Base-by-base conservation (phyloP, 2,888 invertebrate genomes). In the Drosophila stalkeri region DNA sequence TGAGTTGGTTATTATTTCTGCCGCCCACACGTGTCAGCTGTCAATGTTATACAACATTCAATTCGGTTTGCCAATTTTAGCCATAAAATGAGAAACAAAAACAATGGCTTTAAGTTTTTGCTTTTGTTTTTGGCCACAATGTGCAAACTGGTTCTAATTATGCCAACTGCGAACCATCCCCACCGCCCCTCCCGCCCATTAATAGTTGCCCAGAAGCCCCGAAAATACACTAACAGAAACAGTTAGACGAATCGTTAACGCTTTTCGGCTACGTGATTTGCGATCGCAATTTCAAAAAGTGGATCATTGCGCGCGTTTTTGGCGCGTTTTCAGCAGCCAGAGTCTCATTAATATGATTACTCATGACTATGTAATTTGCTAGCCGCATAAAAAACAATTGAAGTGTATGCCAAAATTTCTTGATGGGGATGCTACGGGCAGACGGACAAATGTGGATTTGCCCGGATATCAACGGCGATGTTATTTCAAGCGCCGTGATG, bases 271-370 rank as follows among this genome's bases (percentile, higher is more conserved):
- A 86, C 89, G 86, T 86, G 86, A 81, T 85, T 85, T 76, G 89
- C 49, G 70, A 79, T 81, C 55, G 72, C 72, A 88, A 82, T 82
- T 75, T 56, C 23, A 63, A 73, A 84, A 86, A 89, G 74, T 86
- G 86, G 87, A 80, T 81, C 89, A 89, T 59, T 75, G 85, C 66
- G 88, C 72, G 56, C 64, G 67, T 57, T 82, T 79, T 77, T 79
- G 71, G 77, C 74, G 77, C 62, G 69, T 65, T 80, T 72, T 64
- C 16, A 64, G 55, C 71, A 67, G 73, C 64, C 39, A 35, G 67
- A 76, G 56, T 61, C 82, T 87, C 82, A 89, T 89, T 87, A 81
- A 87, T 85, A 81, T 90, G 86, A 91, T 91, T 91, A 90, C 90
- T 90, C 90, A 90, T 90, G 86, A 71, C 77, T 81, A 64, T 87